Conservation (phyloP, 2,797 vertebrate genomes). For the Anolis apletophallus region DNA sequence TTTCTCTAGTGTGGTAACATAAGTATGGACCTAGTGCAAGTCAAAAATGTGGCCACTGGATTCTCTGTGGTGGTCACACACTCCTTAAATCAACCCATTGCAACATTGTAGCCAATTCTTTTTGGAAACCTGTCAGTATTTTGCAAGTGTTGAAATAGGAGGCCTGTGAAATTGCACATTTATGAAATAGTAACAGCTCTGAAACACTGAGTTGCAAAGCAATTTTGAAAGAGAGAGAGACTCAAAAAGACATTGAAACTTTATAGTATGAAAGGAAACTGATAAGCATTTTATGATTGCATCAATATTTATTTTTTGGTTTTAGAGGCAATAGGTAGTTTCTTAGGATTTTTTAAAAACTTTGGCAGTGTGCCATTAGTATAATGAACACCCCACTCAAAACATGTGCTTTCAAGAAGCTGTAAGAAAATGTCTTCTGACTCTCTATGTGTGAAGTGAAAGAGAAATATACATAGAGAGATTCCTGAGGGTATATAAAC, state of each 20-base stretch:
- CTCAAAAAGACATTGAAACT: neutral
- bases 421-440: neutral
- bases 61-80: no score
- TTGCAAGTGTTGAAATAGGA: neutral
- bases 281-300: neutral
- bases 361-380: neutral
- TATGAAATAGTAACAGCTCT: neutral
- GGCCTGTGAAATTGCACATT: neutral
- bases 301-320: neutral
- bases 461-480: neutral
- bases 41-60: no score
- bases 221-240: neutral
- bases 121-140: neutral
- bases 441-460: no score
- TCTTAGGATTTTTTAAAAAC: neutral
- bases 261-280: neutral
- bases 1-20: no score
- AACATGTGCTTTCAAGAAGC: neutral
- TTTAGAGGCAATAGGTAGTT: neutral
- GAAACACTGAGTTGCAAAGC: neutral
- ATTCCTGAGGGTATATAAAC: no score
- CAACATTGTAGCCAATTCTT: neutral
- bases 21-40: no score
- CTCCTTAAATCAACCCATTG: neutral
- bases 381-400: neutral